phyloP scores from a whole-genome alignment of 1,140 invertebrate species.

The Drosophila orosa region DNA sequence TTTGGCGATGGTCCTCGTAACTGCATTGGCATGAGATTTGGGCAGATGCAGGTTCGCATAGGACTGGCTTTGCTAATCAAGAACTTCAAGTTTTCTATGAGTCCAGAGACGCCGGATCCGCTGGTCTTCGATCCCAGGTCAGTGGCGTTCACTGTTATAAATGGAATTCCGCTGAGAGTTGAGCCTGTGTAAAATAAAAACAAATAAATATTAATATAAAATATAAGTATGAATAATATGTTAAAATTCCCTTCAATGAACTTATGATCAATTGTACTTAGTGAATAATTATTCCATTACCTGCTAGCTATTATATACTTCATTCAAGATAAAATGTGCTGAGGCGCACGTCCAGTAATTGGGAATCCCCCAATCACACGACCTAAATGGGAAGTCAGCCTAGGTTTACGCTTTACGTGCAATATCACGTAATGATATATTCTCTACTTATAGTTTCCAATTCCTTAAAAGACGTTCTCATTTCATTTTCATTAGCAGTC shows the following conservation, averaged over 20 bases:
- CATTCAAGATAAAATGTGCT: too few species aligned
- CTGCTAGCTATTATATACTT: background rate
- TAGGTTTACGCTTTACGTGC: background rate
- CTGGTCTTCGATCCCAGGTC: background rate
- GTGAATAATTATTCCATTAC: background rate
- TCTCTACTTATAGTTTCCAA: background rate
- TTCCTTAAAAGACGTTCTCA: background rate
- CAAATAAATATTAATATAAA: background rate
- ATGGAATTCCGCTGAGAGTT: background rate
- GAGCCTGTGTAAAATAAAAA: background rate
- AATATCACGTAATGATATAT: background rate
- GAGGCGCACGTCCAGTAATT: background rate
- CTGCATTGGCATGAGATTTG: background rate
- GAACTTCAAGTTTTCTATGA: background rate
- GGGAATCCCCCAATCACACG: too few species aligned
- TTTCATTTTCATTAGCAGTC: background rate
- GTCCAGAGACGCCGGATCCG: background rate
- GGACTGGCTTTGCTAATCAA: background rate
- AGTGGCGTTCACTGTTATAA: background rate
- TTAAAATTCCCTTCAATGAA: background rate
- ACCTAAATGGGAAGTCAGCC: background rate
- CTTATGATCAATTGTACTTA: background rate
- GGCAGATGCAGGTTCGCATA: background rate
- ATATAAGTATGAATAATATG: background rate
- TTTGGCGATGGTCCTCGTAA: conserved; percentile 4